phyloP scores from a whole-genome alignment of 2,113 vertebrate species.

The Hylia prasina region DNA sequence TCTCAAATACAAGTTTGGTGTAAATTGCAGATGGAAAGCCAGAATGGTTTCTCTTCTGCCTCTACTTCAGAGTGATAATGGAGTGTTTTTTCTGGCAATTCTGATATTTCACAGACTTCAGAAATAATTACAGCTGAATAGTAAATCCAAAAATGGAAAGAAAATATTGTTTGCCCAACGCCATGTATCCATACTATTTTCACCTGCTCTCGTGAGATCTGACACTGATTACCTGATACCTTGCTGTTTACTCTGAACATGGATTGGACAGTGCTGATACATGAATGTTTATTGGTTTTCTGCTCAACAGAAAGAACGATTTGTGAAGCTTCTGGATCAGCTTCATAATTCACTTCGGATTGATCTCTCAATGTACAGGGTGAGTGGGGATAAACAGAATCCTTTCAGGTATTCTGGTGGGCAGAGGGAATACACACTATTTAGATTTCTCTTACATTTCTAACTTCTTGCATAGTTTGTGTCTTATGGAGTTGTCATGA shows the following conservation, averaged over 20 bases:
- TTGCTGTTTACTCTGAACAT: not conserved
- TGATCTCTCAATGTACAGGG: slow-evolving; percentile 95
- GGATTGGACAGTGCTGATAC: not conserved
- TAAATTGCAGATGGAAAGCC: not conserved
- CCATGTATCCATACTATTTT: not conserved
- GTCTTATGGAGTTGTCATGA: not conserved
- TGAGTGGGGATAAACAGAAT: slow-evolving; percentile 64
- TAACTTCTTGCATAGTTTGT: not conserved
- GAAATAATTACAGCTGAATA: not conserved
- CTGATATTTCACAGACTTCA: not conserved
- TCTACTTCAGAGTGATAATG: not conserved
- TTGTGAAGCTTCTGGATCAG: slow-evolving; percentile 96
- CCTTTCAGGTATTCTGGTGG: not conserved
- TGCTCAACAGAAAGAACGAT: slow-evolving; percentile 89
- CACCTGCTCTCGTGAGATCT: not conserved
- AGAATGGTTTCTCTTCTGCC: not conserved
- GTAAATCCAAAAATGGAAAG: not conserved
- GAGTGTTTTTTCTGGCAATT: not conserved
- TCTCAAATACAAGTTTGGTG: not conserved
- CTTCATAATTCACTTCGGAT: slow-evolving; percentile 96
- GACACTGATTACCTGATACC: not conserved
- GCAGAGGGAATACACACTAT: not conserved
- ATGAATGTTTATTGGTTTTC: not conserved
- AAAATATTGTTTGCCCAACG: not conserved
- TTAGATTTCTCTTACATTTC: not conserved